phyloP scores from a whole-genome alignment of 2,888 invertebrate species.

The Terebella lapidaria region DNA sequence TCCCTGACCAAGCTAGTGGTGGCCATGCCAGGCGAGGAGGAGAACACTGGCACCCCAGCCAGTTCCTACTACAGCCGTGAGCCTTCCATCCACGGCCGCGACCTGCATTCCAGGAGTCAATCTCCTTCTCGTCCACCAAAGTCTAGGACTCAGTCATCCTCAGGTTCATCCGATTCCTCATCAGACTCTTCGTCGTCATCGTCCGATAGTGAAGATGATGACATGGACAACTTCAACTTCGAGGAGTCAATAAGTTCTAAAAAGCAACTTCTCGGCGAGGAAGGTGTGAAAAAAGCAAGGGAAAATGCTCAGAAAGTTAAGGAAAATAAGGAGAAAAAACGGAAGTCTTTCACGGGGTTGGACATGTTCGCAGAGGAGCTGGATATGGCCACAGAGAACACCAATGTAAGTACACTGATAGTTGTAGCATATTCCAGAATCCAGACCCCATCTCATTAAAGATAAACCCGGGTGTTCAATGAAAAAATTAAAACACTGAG shows the following conservation, averaged over 20 bases:
- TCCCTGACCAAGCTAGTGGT: background rate
- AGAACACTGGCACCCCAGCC: too few relatives aligned
- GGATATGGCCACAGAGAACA: conserved; percentile 72
- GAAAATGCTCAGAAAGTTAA: conserved; percentile 10
- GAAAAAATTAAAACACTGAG: too few relatives aligned
- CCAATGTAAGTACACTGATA: conserved; percentile 60
- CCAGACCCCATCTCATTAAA: too few relatives aligned
- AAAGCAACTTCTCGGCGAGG: background rate
- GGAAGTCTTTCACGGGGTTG: conserved; percentile 48
- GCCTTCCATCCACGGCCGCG: too few relatives aligned
- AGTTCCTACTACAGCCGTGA: too few relatives aligned
- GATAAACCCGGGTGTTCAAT: too few relatives aligned
- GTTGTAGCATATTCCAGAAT: too few relatives aligned
- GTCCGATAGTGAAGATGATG: background rate
- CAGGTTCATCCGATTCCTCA: too few relatives aligned
- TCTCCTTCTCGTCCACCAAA: background rate
- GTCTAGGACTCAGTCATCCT: too few relatives aligned
- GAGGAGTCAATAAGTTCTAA: background rate
- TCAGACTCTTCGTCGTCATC: background rate
- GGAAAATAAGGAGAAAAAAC: conserved; percentile 27
- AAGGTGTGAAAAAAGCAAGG: background rate
- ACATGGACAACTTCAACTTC: background rate
- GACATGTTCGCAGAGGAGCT: conserved; percentile 71
- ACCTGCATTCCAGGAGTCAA: background rate
- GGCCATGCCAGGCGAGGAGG: background rate